phyloP scores from a whole-genome alignment of 2,797 vertebrate genomes.

The Sebastes umbrosus region DNA sequence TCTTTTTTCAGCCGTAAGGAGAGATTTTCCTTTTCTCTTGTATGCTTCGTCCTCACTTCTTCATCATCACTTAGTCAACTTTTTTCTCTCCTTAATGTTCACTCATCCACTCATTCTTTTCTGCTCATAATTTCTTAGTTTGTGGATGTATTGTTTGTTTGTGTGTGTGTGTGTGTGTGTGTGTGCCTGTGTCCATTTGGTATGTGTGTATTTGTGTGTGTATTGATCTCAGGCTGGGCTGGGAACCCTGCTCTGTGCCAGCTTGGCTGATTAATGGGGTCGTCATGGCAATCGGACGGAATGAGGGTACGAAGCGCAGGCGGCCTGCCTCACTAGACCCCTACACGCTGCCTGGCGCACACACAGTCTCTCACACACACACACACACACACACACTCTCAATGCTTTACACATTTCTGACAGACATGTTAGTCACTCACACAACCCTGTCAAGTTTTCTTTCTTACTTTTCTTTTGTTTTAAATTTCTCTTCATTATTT shows the following conservation, averaged over 20 bases:
- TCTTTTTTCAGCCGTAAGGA: neutral
- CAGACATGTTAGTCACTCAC: constrained; percentile 59
- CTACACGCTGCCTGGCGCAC: constrained; percentile 67
- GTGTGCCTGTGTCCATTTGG: constrained; percentile 41
- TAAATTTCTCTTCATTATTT: neutral
- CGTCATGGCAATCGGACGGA: constrained; percentile 98
- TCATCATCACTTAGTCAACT: neutral
- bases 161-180: constrained; percentile 4
- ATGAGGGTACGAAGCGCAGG: constrained; percentile 95
- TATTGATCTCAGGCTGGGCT: constrained; percentile 98
- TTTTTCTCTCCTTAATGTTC: neutral
- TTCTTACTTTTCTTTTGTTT: constrained; percentile 3
- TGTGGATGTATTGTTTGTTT: constrained; percentile 30
- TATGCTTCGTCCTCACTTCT: neutral
- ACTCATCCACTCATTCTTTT: neutral
- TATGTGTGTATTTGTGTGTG: constrained; percentile 80
- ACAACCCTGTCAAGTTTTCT: constrained; percentile 61
- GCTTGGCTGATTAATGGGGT: constrained; percentile 99
- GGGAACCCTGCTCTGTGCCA: constrained; percentile 96
- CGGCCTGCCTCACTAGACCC: constrained; percentile 88
- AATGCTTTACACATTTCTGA: constrained; percentile 49
- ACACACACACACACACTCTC: constrained; percentile 38
- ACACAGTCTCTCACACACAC: constrained; percentile 31
- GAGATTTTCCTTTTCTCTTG: neutral
- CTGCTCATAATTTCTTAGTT: constrained; percentile 15